Evolutionary conservation across 2,113 vertebrate species (phyloP), one percentile per base, ranked within the genome.

Genomic region (Engraulis encrasicolus): DNA sequence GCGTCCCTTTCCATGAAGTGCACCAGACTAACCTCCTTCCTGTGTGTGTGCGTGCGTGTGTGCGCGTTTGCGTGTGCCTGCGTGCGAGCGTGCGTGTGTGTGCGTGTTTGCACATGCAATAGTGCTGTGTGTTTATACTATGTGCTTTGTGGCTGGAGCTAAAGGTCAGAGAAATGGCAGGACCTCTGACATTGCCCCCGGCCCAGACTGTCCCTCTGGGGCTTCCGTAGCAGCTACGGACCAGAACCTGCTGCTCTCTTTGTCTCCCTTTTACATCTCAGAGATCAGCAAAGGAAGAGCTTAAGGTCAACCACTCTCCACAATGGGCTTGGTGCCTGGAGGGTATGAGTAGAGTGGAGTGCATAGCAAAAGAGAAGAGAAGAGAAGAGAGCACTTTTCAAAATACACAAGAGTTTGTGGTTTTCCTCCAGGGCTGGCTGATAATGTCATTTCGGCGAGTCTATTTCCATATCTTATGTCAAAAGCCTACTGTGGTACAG

Each of bases 91-190:
- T 71, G 11, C 14, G 1, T 71, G 61, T 34, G 61, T 71, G 61
- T 71, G 23, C 27, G 4, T 66, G 61, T 66, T 12, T 71, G 66
- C n/a, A n/a, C n/a, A n/a, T n/a, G n/a, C n/a, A n/a, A n/a, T n/a
- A n/a, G n/a, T n/a, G n/a, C n/a, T n/a, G n/a, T n/a, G n/a, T n/a
- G n/a, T n/a, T n/a, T n/a, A n/a, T n/a, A n/a, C n/a, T n/a, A n/a
- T 74, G 66, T 74, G 66, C 34, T 17, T 31, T 74, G 17, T 74
- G 66, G 66, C 27, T 31, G 27, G 6, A 34, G 66, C 31, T 17
- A 74, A 74, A 74, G 66, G 66, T 74, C 66, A 34, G 66, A 6
- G 31, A 74, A 74, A 74, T 74, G 66, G 12, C 27, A 74, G 66
- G 27, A 36, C 66, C 23, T 74, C 61, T 17, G 61, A 23, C 58